A percentile compares a stretch with the other conserved stretches of the same genome.
phyloP scores from a whole-genome alignment of 2,797 vertebrate genomes.

The Cossypha caffra region DNA sequence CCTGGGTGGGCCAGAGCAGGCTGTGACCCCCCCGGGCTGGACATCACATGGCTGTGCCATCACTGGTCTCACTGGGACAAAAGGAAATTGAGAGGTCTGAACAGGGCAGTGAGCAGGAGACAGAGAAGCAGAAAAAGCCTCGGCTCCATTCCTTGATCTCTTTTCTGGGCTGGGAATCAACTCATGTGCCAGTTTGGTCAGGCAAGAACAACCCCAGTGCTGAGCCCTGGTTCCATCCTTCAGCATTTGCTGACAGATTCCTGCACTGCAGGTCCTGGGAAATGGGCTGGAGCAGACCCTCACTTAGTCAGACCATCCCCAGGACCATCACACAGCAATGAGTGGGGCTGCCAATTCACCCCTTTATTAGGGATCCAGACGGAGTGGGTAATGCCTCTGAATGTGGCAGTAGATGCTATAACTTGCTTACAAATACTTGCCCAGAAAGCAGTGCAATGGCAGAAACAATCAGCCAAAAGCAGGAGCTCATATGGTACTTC shows the following conservation, averaged over 20 bases:
- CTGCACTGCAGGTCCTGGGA: background rate
- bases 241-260: background rate
- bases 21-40: background rate
- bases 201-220: background rate
- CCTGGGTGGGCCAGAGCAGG: background rate
- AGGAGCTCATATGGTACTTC: background rate
- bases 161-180: conserved; percentile 47
- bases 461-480: background rate
- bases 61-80: accelerated
- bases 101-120: background rate
- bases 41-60: background rate
- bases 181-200: background rate
- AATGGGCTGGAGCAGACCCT: background rate
- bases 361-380: no score
- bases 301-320: background rate
- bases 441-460: background rate
- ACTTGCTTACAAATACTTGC: background rate
- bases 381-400: background rate
- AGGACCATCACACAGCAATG: background rate
- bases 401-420: background rate
- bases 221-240: background rate
- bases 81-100: conserved; percentile 26
- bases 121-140: background rate
- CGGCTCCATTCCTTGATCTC: conserved; percentile 21
- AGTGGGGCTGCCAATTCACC: background rate